Conservation (phyloP, 2,113 vertebrate species). For the Porphyrio hochstetteri region DNA sequence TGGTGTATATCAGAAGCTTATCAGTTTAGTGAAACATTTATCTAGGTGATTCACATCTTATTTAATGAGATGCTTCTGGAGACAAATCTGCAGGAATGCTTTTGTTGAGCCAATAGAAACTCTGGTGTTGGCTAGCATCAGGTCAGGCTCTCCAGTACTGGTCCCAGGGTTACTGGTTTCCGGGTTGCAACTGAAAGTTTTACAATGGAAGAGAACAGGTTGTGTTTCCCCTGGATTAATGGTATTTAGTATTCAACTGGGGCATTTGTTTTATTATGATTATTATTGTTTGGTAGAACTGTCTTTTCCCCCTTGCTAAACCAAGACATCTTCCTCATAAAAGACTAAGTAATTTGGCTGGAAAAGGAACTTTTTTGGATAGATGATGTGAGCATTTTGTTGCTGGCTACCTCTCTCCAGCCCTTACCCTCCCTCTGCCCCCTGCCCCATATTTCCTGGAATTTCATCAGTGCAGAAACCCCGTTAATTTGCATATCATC, state of each 20-base stretch:
- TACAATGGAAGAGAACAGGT: neutral
- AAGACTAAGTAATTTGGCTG: slow-evolving; percentile 38
- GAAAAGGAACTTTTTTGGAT: neutral
- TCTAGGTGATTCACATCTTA: neutral
- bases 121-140: neutral
- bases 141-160: neutral
- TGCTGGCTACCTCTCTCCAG: neutral
- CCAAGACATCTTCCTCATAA: slow-evolving; percentile 25
- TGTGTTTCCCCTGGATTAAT: neutral
- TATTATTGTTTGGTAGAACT: neutral
- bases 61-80: slow-evolving; percentile 40
- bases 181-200: neutral
- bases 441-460: neutral
- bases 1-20: neutral
- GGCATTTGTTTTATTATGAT: neutral
- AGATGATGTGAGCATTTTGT: slow-evolving; percentile 28
- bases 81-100: neutral
- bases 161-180: neutral
- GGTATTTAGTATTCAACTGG: neutral
- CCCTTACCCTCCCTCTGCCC: neutral
- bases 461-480: neutral
- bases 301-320: slow-evolving; percentile 9
- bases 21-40: neutral
- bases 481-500: neutral
- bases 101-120: neutral